Evolutionary conservation across 2,113 vertebrate species (phyloP), one percentile per base, ranked within the genome.

Genomic region (Typhlomys cinereus): DNA sequence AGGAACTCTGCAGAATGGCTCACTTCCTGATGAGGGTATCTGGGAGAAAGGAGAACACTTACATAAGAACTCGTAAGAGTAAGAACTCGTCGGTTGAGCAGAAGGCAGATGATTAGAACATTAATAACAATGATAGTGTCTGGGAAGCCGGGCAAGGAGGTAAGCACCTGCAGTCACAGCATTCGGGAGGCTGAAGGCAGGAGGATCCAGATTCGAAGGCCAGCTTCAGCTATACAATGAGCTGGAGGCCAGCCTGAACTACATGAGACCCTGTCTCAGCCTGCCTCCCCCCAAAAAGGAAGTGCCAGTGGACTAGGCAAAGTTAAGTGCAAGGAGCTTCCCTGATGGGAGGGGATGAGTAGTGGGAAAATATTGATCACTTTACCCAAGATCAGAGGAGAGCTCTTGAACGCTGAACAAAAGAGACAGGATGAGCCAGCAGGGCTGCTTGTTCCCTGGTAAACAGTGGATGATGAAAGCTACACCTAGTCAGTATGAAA

Each of bases 321-420:
- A 36, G 44, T 10, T 2, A n/a, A 18, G 12, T 18, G 13, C 44
- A 76, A 57, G 31, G 10, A 41, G n/a, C 41, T 73, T 46, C 25
- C n/a, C 59, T 48, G 44, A 36, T 73, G 70, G 41, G 31, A 41
- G 34, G 7, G 66, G 54, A 10, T 13, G 52, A 44, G 14, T 27
- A 4, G 7, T 4, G 5, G 36, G 17, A n/a, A 61, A 6, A 27
- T 10, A 20, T 0, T 7, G 70, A 57, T 34, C 1, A 0, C 7
- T 0, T 23, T 25, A 3, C 1, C 39, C 1, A 9, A 10, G 62
- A 15, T 64, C 39, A 14, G 34, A 9, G 4, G 50, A 59, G 34
- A 18, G 46, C 66, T 57, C 10, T 23, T 23, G n/a, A n/a, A 5
- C 2, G 3, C 23, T 54, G 34, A 18, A 82, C 57, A 25, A 36